Evolutionary conservation across 2,113 vertebrate species (phyloP).

Genomic region (Oreochromis aureus): DNA sequence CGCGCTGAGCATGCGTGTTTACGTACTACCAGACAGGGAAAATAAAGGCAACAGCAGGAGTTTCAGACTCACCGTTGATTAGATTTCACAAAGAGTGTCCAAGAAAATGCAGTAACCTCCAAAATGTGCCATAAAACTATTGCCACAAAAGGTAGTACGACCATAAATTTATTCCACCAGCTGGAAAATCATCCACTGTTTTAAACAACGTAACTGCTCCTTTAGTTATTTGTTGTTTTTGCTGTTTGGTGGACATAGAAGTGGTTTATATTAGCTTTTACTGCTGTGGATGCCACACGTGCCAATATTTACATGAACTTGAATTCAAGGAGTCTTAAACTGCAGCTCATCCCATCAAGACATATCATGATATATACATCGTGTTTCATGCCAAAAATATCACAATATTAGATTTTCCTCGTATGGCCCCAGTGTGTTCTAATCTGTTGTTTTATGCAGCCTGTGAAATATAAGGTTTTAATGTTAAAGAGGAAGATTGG

Average conservation of each 20-base stretch:
- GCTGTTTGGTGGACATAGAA: rapidly evolving
- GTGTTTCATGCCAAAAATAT: rapidly evolving
- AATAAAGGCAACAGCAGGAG: rapidly evolving
- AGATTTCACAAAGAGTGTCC: rapidly evolving
- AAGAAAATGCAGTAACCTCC: background rate
- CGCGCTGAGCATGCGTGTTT: rapidly evolving
- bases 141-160: rapidly evolving
- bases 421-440: rapidly evolving
- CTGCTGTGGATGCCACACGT: rapidly evolving
- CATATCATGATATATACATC: rapidly evolving
- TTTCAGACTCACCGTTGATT: rapidly evolving
- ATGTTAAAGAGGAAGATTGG: no score
- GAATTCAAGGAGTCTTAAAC: rapidly evolving
- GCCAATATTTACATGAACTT: background rate
- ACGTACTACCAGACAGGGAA: rapidly evolving
- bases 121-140: rapidly evolving
- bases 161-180: background rate
- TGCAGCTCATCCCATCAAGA: rapidly evolving
- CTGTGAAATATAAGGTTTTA: no score
- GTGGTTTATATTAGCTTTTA: background rate
- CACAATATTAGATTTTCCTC: rapidly evolving
- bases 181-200: rapidly evolving
- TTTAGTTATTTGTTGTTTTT: background rate
- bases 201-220: rapidly evolving
- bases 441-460: background rate